Conservation (phyloP, 2,797 vertebrate species). For the Craterocephalus amniculus region DNA sequence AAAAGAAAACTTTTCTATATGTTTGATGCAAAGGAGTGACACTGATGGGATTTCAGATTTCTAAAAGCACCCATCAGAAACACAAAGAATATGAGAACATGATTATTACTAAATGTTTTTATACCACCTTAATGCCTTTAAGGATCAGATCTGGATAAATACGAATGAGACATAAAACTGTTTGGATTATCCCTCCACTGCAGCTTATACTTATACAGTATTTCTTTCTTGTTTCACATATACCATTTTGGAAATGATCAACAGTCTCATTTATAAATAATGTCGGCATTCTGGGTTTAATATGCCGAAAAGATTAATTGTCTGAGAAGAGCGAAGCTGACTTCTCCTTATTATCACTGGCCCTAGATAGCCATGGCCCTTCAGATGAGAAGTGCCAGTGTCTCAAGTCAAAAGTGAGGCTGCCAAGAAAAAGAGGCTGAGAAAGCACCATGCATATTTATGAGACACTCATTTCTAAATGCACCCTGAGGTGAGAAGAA, state of each 20-base stretch:
- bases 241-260: not conserved
- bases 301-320: not conserved
- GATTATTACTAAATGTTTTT: not conserved
- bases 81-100: too few species aligned
- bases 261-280: not conserved
- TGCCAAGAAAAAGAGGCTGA: constrained; percentile 5
- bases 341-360: constrained; percentile 9
- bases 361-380: not conserved
- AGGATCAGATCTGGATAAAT: not conserved
- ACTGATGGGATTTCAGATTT: not conserved
- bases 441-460: constrained; percentile 9
- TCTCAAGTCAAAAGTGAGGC: constrained; percentile 13
- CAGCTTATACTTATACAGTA: not conserved
- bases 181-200: not conserved
- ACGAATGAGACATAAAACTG: not conserved
- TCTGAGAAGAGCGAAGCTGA: not conserved
- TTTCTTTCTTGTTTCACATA: not conserved
- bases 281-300: not conserved
- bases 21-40: not conserved
- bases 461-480: constrained; percentile 4
- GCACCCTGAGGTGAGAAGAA: not conserved
- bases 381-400: constrained; percentile 11
- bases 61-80: not conserved
- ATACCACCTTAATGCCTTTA: not conserved
- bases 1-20: not conserved